Percentiles rank a stretch among this genome's conserved stretches.
Evolutionary conservation across 2,797 vertebrate genomes (phyloP).

Genomic region (Pseudocheirus occidentalis): DNA sequence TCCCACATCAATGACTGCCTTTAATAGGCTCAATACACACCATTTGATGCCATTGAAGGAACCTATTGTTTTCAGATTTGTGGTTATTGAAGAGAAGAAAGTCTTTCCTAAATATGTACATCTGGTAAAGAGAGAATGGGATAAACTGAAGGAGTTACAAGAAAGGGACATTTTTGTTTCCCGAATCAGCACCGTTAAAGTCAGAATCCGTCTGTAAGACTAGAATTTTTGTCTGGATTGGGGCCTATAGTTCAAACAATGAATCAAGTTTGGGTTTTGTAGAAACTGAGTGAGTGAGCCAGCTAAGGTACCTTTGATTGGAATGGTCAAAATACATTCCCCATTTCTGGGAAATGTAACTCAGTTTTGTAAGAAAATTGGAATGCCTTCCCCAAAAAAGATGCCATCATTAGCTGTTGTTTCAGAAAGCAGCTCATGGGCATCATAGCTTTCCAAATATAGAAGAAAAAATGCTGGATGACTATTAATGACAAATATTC

Average conservation of each 20-base stretch:
- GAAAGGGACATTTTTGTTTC: constrained; percentile 72
- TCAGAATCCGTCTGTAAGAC: constrained; percentile 12
- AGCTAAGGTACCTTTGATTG: constrained; percentile 76
- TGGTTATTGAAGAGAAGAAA: constrained; percentile 23
- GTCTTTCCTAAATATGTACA: constrained; percentile 14
- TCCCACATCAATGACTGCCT: constrained; percentile 45
- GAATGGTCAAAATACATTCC: constrained; percentile 75
- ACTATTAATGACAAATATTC: constrained; percentile 83
- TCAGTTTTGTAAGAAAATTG: constrained; percentile 78
- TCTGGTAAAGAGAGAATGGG: constrained; percentile 61
- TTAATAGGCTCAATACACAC: constrained; percentile 48
- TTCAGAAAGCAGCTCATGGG: constrained; percentile 54
- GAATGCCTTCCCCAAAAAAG: constrained; percentile 59
- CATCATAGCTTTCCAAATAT: constrained; percentile 74
- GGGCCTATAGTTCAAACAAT: constrained; percentile 45
- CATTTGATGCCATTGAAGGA: constrained; percentile 67
- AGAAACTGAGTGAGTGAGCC: constrained; percentile 73
- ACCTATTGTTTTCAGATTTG: constrained; percentile 58
- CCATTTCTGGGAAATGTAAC: constrained; percentile 83
- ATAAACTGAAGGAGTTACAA: constrained; percentile 62
- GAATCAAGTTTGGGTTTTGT: constrained; percentile 57
- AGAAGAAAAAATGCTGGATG: constrained; percentile 75
- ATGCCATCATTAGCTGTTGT: constrained; percentile 68
- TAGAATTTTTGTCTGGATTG: neutral
- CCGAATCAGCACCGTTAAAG: constrained; percentile 38